Evolutionary conservation across 2,113 vertebrate genomes (phyloP).

Genomic region (Arothron firmamentum): DNA sequence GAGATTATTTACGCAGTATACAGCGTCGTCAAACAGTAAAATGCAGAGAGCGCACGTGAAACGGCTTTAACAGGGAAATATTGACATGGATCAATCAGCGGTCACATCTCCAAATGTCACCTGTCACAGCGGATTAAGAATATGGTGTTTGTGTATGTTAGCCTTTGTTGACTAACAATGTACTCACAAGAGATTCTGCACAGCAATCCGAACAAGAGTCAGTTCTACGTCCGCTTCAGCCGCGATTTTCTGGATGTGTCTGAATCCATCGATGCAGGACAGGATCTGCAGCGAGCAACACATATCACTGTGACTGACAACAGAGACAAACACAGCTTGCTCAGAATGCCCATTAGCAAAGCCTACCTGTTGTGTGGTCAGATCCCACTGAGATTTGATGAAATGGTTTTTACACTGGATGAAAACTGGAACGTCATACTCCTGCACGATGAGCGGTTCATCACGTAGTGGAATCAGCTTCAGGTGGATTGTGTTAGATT

Average conservation of each 20-base stretch:
- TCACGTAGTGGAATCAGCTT: conserved; percentile 90
- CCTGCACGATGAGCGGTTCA: conserved; percentile 88
- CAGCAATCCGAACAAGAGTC: conserved; percentile 93
- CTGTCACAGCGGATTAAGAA: not conserved
- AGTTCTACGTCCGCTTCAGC: conserved; percentile 95
- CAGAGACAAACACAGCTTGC: not conserved
- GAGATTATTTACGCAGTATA: not conserved
- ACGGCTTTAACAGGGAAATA: not conserved
- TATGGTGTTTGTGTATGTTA: not conserved
- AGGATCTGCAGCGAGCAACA: conserved; percentile 79
- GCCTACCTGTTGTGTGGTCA: conserved; percentile 92
- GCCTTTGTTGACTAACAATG: conserved; percentile 22
- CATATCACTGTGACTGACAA: not conserved
- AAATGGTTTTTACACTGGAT: conserved; percentile 92
- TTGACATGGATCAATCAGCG: not conserved
- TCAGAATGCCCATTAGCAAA: not conserved
- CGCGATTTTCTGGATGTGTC: conserved; percentile 95
- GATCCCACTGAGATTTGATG: conserved; percentile 93
- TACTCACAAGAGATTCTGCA: conserved; percentile 94
- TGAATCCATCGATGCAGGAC: conserved; percentile 92
- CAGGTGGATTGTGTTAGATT: conserved; percentile 94
- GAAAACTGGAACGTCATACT: conserved; percentile 94
- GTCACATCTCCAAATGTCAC: too few species aligned
- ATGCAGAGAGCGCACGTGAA: not conserved
- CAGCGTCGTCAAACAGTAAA: not conserved